These are phyloP conservation scores for Agriopis marginaria DNA, from an alignment of 2,888 invertebrate genomes.

Conservation along the genomic window DNA sequence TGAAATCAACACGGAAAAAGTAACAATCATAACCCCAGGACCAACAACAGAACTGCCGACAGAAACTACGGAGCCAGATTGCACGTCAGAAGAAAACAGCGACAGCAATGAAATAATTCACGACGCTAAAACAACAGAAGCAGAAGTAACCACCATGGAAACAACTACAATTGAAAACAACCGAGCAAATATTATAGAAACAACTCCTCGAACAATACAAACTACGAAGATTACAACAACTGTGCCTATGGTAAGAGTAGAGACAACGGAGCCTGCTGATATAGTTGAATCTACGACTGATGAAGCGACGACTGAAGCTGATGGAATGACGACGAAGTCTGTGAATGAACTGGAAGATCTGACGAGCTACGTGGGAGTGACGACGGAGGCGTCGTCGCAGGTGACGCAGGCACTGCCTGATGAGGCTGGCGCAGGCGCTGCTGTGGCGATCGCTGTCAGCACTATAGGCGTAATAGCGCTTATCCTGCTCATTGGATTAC, in stretches of 20 bases:
- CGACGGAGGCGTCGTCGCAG: conserved; percentile 69
- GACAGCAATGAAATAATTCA: conserved; percentile 72
- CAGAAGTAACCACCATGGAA: conserved; percentile 26
- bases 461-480: conserved; percentile 92
- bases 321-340: conserved; percentile 58
- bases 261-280: conserved; percentile 28
- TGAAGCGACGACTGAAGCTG: conserved; percentile 45
- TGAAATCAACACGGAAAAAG: conserved; percentile 71
- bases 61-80: conserved; percentile 51
- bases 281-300: conserved; percentile 45
- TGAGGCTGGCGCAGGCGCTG: conserved; percentile 88
- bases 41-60: conserved; percentile 50
- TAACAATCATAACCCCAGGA: conserved; percentile 48
- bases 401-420: conserved; percentile 62
- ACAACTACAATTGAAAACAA: conserved; percentile 39
- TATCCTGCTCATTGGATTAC: conserved; percentile 90
- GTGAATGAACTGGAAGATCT: conserved; percentile 63
- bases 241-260: conserved; percentile 2
- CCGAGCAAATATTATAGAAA: conserved; percentile 1
- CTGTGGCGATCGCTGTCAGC: conserved; percentile 93
- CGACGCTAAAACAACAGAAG: conserved; percentile 52
- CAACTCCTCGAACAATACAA: not conserved
- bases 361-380: conserved; percentile 67
- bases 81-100: conserved; percentile 69
- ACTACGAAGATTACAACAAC: conserved; percentile 8